Conservation (phyloP, 2,888 invertebrate species). For the Syrphus vitripennis region DNA sequence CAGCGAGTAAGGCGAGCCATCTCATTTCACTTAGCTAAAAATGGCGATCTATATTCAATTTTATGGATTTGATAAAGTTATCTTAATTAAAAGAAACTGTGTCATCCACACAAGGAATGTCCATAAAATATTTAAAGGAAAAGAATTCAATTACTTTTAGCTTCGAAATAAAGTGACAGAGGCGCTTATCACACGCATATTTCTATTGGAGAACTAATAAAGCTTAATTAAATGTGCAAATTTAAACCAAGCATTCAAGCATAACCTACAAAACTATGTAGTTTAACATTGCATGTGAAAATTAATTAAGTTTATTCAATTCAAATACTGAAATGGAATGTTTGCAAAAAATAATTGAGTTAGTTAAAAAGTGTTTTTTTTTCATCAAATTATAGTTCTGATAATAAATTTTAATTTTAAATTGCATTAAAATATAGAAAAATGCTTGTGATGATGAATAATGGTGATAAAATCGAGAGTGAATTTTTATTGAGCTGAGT, state of each 20-base stretch:
- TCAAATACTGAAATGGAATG: slow-evolving; percentile 28
- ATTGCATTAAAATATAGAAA: neutral
- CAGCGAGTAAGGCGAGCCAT: too few species aligned
- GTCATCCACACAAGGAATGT: too few species aligned
- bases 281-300: slow-evolving; percentile 3
- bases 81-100: too few species aligned
- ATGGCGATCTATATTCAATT: too few species aligned
- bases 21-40: too few species aligned
- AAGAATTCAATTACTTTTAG: neutral
- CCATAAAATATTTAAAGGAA: too few species aligned
- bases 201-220: neutral
- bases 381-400: slow-evolving; percentile 16
- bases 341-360: slow-evolving; percentile 6
- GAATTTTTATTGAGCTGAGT: neutral
- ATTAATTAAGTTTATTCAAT: slow-evolving; percentile 13
- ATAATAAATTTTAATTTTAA: neutral
- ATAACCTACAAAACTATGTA: neutral
- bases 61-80: too few species aligned
- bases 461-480: neutral
- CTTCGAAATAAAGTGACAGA: neutral
- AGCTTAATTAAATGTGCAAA: neutral
- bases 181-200: neutral
- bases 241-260: neutral
- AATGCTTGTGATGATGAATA: neutral
- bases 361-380: neutral